Evolutionary conservation across 2,797 vertebrate genomes (phyloP).

Genomic region (Gymnoscopelus microlampas): DNA sequence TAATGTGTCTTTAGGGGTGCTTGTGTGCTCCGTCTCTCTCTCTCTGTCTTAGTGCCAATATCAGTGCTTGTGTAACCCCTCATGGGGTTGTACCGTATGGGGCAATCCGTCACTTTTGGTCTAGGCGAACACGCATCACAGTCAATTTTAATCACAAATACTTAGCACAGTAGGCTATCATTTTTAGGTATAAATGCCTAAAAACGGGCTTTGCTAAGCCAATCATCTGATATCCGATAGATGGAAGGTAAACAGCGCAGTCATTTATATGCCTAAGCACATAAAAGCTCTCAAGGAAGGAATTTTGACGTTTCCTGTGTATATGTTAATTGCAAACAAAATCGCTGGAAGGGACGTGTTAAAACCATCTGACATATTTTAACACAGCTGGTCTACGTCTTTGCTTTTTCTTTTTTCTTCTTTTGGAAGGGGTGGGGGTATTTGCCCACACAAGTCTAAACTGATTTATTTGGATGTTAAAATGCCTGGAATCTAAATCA

Average conservation of each 20-base stretch:
- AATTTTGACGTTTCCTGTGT: conserved; percentile 42
- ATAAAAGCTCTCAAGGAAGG: conserved; percentile 6
- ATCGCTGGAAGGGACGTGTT: conserved; percentile 32
- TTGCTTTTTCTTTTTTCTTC: conserved; percentile 17
- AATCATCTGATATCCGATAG: conserved; percentile 8
- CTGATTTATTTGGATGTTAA: conserved; percentile 75
- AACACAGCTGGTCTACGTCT: conserved; percentile 65
- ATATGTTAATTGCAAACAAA: conserved; percentile 47
- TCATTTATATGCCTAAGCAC: conserved; percentile 10
- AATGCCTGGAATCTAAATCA: conserved; percentile 78
- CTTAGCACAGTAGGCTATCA: background rate
- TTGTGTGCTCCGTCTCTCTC: background rate
- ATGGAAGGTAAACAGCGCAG: conserved; percentile 23
- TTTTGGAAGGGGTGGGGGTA: conserved; percentile 41
- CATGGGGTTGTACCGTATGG: background rate
- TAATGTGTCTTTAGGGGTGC: conserved; percentile 43
- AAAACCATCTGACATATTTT: conserved; percentile 49
- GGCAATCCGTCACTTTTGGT: background rate
- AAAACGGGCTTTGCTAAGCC: background rate
- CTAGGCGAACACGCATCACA: conserved; percentile 4
- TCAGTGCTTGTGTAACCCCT: conserved; percentile 24
- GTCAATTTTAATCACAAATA: background rate
- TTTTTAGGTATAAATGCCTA: background rate
- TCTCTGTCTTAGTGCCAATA: conserved; percentile 14
- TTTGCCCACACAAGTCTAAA: conserved; percentile 68